Evolutionary conservation across 2,888 invertebrate genomes (phyloP).

Genomic region (Apotomis capreana): DNA sequence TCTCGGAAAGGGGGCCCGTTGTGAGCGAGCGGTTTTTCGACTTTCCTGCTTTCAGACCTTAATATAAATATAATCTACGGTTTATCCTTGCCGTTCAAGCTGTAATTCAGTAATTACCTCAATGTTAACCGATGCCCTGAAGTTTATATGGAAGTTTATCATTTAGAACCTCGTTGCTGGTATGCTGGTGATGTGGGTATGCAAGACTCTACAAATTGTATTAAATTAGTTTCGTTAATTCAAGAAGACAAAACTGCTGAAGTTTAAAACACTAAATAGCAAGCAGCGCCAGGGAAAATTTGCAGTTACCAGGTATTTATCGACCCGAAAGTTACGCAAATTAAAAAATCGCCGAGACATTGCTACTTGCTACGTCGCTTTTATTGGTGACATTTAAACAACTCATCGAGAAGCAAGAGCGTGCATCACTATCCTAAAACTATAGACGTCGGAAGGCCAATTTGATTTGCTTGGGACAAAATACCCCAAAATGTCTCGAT

Average conservation of each 20-base stretch:
- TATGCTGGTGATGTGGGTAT: no score
- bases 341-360: no score
- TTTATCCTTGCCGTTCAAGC: background rate
- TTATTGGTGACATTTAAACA: no score
- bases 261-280: background rate
- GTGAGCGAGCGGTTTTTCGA: background rate
- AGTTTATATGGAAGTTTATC: no score
- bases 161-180: no score
- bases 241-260: background rate
- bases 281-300: no score
- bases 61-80: background rate
- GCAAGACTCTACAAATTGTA: no score
- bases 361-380: no score
- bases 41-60: constrained; percentile 23
- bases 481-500: constrained; percentile 17
- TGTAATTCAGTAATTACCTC: no score
- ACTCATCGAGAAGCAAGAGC: background rate
- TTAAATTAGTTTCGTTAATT: background rate
- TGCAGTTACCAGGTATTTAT: no score
- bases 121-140: no score
- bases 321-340: no score
- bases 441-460: constrained; percentile 11
- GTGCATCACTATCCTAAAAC: background rate
- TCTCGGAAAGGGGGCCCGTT: constrained; percentile 30
- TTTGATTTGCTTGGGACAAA: constrained; percentile 10